phyloP scores from a whole-genome alignment of 2,113 vertebrate species.

The Etheostoma cragini region DNA sequence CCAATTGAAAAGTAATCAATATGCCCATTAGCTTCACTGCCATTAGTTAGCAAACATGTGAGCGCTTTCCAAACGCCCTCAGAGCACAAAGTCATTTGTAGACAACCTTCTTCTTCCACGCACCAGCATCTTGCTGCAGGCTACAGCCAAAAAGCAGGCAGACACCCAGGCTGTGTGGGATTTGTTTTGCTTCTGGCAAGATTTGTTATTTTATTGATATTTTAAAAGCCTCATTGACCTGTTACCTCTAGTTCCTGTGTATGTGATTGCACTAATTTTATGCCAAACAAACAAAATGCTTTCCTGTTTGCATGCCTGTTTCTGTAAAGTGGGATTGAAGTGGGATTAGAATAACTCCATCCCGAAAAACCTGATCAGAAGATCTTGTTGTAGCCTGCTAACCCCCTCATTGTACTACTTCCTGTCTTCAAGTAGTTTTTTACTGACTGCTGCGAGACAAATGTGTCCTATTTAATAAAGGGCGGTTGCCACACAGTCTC shows the following conservation, averaged over 20 bases:
- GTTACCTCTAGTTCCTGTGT: neutral
- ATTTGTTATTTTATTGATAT: neutral
- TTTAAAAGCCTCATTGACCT: neutral
- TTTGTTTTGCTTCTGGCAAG: neutral
- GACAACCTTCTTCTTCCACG: slow-evolving; percentile 43
- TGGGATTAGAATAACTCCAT: neutral
- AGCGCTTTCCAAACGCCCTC: slow-evolving; percentile 62
- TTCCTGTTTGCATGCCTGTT: neutral
- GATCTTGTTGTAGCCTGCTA: neutral
- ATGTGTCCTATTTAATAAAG: no score
- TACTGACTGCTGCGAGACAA: no score
- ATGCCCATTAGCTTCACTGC: slow-evolving; percentile 68
- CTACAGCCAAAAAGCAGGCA: neutral
- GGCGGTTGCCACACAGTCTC: no score
- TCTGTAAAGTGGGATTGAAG: neutral
- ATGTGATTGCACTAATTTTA: neutral
- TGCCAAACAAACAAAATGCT: neutral
- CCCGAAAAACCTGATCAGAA: neutral
- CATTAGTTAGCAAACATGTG: slow-evolving; percentile 62
- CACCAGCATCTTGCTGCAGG: slow-evolving; percentile 27
- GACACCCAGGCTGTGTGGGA: neutral
- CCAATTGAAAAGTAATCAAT: slow-evolving; percentile 72
- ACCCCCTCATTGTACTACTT: no score
- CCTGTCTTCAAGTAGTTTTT: no score
- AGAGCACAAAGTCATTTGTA: slow-evolving; percentile 65